Evolutionary conservation across 2,888 invertebrate species (phyloP), one percentile per base, ranked within the genome.

Genomic region (Drosophila antonietae): DNA sequence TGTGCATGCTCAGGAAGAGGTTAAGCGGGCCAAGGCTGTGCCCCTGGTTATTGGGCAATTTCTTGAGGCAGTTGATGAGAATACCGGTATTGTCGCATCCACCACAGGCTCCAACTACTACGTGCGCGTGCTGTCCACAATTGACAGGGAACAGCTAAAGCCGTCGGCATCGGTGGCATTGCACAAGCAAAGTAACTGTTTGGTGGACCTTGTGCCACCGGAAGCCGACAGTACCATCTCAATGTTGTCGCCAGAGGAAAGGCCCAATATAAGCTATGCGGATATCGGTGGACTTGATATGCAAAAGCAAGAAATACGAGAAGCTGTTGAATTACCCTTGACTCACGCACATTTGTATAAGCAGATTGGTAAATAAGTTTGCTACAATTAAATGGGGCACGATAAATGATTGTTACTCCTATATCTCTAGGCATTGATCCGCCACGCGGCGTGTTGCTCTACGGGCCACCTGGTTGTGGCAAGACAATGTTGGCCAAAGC

Each of bases 401-500:
- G 0, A 14, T 4, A 9, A 20, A 15, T 14, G 5, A 23, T 28
- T 23, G 15, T 0, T 5, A 3, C 6, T 8, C 44, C 7, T 39
- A 0, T 20, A 89, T 53, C 10, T 53, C 0, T 31, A 90, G 90
- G 90, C 93, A 99, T 99, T 91, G 99, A 99, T 92, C 99, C 99
- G 0, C 99, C 99, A 0, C 94, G 98, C 23, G 99, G 99, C 81
- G 99, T 99, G 4, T 95, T 99, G 49, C 98, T 99, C 97, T 99
- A 97, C 91, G 99, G 99, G 0, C 99, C 99, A 14, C 99, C 99
- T 0, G 97, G 99, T 2, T 99, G 99, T 93, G 99, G 99, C 15
- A 99, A 99, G 94, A 99, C 99, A 64, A 99, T 99, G 99, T 94
- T 99, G 88, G 99, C 99, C 23, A 99, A 99, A 92, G 99, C 99